Evolutionary conservation across 2,888 invertebrate species (phyloP), one percentile per base, ranked within the genome.

Genomic region (Dryocosmus kuriphilus): DNA sequence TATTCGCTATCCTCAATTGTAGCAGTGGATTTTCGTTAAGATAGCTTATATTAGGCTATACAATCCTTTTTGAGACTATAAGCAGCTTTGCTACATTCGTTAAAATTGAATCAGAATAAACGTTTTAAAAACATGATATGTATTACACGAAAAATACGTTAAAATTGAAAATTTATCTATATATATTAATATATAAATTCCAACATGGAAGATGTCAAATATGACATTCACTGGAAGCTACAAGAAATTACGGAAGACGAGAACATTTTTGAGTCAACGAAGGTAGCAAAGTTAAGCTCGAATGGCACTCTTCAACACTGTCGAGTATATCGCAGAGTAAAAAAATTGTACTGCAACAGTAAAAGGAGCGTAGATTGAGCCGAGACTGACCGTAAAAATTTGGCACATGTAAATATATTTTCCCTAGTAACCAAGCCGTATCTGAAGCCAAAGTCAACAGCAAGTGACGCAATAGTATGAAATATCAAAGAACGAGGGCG

Each of bases 351-450:
- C 32, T 51, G 22, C 22, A 51, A 30, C 24, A 5, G 16, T 41
- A 65, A 41, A 41, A 65, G 24, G 41, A 65, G 19, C 81, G 80
- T 82, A 83, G 84, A 83, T 83, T 82, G 80, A 82, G 80, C 75
- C 82, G 76, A 83, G 82, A 85, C 85, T 84, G 86, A 84, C 86
- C 85, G 82, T 83, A 76, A 77, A 84, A 87, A 87, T 86, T 88
- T 88, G 87, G 87, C 87, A 88, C 87, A 85, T 86, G 81, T 81
- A 83, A 80, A 82, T 81, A 83, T 82, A 83, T 81, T 80, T 77
- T 82, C 81, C 79, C 81, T 57, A 57, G 9, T 27, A 27, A 27
- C 27, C 16, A 16, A 60, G 27, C 60, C 60, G 27, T 27, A 77
- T 75, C 74, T 63, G 27, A 60, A 76, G 22, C 76, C 62, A 63